Evolutionary conservation across 2,888 invertebrate species (phyloP).

Genomic region (Mythimna ferrago): DNA sequence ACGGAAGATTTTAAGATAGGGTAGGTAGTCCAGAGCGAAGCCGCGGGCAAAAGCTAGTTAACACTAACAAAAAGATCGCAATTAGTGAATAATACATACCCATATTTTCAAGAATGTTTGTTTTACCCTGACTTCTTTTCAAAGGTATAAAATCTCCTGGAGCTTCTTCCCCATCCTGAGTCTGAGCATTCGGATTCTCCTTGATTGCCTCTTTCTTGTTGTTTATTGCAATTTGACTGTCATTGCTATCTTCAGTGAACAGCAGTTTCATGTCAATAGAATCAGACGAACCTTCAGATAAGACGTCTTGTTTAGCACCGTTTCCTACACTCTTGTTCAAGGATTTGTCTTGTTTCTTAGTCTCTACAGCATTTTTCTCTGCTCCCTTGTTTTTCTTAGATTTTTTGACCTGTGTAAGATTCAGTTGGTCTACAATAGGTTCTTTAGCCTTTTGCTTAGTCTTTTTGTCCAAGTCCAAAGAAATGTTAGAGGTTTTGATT

Average conservation of each 20-base stretch:
- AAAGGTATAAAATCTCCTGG: constrained; percentile 76
- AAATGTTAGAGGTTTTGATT: constrained; percentile 74
- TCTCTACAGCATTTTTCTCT: constrained; percentile 29
- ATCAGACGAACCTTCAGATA: constrained; percentile 76
- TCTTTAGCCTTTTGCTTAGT: constrained; percentile 70
- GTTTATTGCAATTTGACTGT: constrained; percentile 64
- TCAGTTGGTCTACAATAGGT: constrained; percentile 81
- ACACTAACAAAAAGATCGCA: too few species aligned
- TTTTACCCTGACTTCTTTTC: constrained; percentile 78
- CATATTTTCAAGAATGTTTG: constrained; percentile 71
- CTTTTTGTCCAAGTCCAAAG: constrained; percentile 79
- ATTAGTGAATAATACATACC: constrained; percentile 65
- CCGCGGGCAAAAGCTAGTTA: too few species aligned
- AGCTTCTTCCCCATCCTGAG: constrained; percentile 40
- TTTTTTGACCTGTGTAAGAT: constrained; percentile 79
- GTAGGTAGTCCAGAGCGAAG: too few species aligned
- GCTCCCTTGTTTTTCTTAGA: constrained; percentile 62
- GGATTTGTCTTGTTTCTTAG: constrained; percentile 45
- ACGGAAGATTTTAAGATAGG: too few species aligned
- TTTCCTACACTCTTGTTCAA: constrained; percentile 42
- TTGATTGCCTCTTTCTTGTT: constrained; percentile 15
- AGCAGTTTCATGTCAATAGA: constrained; percentile 82
- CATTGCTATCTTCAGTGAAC: constrained; percentile 84
- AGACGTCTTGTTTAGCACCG: constrained; percentile 35
- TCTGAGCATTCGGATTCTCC: constrained; percentile 21